These are phyloP conservation scores for Drosophila imparisetae DNA, from an alignment of 2,888 invertebrate genomes.

Conservation along the genomic window DNA sequence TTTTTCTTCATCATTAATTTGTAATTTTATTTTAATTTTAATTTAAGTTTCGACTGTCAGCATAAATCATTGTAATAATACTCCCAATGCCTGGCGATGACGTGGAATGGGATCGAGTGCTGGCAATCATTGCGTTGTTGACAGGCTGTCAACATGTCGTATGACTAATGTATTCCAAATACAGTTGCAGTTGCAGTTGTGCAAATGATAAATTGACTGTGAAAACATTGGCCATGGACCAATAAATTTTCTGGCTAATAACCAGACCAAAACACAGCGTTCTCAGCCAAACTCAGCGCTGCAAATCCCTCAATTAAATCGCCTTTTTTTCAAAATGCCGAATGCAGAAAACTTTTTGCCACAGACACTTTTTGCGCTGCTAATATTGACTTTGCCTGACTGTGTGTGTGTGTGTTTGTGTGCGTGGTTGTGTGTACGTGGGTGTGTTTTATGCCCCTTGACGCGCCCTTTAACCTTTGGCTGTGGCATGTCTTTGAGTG, in stretches of 20 bases:
- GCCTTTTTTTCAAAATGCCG: conserved; percentile 33
- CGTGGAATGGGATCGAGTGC: not conserved
- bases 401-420: not conserved
- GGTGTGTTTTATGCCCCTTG: conserved; percentile 16
- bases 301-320: conserved; percentile 58
- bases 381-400: conserved; percentile 1
- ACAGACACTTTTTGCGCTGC: not conserved
- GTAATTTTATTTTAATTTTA: not conserved
- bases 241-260: conserved; percentile 49
- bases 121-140: conserved; percentile 22
- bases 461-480: conserved; percentile 50
- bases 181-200: conserved; percentile 54
- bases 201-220: conserved; percentile 68
- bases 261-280: conserved; percentile 27
- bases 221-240: conserved; percentile 42
- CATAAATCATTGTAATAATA: not conserved
- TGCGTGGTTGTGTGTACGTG: not conserved
- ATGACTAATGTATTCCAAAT: conserved; percentile 82
- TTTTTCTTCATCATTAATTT: not conserved
- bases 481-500: conserved; percentile 45
- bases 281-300: conserved; percentile 8
- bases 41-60: not conserved
- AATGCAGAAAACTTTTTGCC: conserved; percentile 33
- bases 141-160: conserved; percentile 55
- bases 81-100: not conserved